A percentile compares a stretch with the other conserved stretches of the same genome.
phyloP scores from a whole-genome alignment of 2,797 vertebrate genomes.

The Pseudochirops corinnae region DNA sequence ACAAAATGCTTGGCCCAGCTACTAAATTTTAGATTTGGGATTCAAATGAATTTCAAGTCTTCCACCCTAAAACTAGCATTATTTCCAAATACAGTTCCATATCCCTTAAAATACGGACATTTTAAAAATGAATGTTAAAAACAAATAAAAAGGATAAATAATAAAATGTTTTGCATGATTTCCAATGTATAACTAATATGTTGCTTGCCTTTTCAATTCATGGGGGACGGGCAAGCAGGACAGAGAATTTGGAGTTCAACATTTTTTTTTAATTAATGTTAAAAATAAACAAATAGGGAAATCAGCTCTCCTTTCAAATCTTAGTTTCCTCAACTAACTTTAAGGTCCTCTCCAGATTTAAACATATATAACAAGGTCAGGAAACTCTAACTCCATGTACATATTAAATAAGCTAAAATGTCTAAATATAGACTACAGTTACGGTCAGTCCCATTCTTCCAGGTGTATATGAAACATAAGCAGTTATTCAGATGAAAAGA shows the following conservation, averaged over 20 bases:
- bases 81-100: background rate
- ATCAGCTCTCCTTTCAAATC: background rate
- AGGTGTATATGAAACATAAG: background rate
- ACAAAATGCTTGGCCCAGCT: background rate
- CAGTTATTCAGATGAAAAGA: background rate
- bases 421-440: background rate
- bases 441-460: background rate
- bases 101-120: background rate
- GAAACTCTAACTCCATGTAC: background rate
- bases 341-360: background rate
- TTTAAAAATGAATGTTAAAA: background rate
- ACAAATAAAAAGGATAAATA: background rate
- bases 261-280: background rate
- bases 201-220: background rate
- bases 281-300: background rate
- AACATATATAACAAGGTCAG: conserved; percentile 21
- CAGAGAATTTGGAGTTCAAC: background rate
- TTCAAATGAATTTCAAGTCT: background rate
- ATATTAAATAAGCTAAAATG: conserved; percentile 50
- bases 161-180: background rate
- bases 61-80: background rate
- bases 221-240: background rate
- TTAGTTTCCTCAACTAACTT: background rate
- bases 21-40: background rate
- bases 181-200: background rate